phyloP scores from a whole-genome alignment of 2,113 vertebrate genomes.

The Mystacornis crossleyi region DNA sequence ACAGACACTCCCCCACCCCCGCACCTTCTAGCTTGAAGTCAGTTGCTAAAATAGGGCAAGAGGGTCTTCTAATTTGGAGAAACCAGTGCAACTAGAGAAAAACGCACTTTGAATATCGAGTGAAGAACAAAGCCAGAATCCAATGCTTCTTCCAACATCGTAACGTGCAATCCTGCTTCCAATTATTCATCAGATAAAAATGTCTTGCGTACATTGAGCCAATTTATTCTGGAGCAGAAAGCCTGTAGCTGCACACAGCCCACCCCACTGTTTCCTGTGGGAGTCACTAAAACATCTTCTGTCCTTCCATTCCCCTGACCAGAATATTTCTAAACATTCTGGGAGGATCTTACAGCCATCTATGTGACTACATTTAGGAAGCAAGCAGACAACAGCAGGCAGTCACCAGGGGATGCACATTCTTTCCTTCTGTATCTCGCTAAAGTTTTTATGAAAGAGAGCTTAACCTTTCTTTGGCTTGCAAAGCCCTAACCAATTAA shows the following conservation, averaged over 20 bases:
- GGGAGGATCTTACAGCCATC: not conserved
- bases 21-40: not conserved
- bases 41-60: not conserved
- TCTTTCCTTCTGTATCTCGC: not conserved
- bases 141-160: not conserved
- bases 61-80: not conserved
- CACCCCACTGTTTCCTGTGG: conserved; percentile 42
- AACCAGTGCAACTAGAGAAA: not conserved
- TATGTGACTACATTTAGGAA: not conserved
- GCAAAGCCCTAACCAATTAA: not conserved
- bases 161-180: not conserved
- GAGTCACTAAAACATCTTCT: not conserved
- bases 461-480: conserved; percentile 18
- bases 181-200: conserved; percentile 60
- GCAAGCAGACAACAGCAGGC: not conserved
- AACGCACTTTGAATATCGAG: not conserved
- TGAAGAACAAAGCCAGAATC: not conserved
- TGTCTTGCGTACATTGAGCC: conserved; percentile 14
- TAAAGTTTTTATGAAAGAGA: not conserved
- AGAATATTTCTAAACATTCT: conserved; percentile 26
- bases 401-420: not conserved
- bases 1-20: accelerated
- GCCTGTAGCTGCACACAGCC: not conserved
- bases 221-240: conserved; percentile 37
- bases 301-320: conserved; percentile 19